A percentile compares a stretch with the other conserved stretches of the same genome.
Conservation (phyloP, 2,113 vertebrate genomes). For the Phyllostomus discolor region DNA sequence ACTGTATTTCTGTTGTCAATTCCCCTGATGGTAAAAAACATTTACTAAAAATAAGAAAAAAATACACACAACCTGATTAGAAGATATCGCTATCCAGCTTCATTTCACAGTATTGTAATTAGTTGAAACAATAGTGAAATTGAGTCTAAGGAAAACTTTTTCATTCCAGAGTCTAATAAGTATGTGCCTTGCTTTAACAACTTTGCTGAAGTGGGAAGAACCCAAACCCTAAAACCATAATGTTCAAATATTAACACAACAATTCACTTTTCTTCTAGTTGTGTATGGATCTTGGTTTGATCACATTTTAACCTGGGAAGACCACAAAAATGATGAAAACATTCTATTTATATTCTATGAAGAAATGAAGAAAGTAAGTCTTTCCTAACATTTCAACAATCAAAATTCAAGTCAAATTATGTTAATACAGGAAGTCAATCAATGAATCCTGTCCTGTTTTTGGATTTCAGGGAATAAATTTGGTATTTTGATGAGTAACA, state of each 20-base stretch:
- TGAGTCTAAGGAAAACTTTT: neutral
- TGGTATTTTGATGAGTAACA: neutral
- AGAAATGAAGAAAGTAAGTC: constrained; percentile 83
- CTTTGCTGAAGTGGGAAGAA: neutral
- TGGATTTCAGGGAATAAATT: neutral
- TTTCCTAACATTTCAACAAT: neutral
- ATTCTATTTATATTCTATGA: constrained; percentile 81
- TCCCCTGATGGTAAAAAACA: neutral
- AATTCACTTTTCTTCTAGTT: constrained; percentile 69
- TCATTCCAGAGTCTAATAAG: neutral
- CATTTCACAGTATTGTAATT: neutral
- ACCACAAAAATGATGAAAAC: constrained; percentile 73
- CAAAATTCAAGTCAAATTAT: neutral
- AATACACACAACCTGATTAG: neutral
- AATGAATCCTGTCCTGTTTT: neutral
- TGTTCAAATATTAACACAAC: neutral
- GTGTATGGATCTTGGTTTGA: constrained; percentile 84
- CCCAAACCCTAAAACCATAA: neutral
- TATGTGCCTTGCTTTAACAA: neutral
- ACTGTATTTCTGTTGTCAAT: neutral
- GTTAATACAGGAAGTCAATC: neutral
- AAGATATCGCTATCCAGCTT: neutral
- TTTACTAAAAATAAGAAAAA: neutral
- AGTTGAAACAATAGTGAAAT: neutral
- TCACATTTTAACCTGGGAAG: constrained; percentile 81